Evolutionary conservation across 1,140 invertebrate species (phyloP), one percentile per base, ranked within the genome.

Genomic region (honey bee (Apis mellifera)): DNA sequence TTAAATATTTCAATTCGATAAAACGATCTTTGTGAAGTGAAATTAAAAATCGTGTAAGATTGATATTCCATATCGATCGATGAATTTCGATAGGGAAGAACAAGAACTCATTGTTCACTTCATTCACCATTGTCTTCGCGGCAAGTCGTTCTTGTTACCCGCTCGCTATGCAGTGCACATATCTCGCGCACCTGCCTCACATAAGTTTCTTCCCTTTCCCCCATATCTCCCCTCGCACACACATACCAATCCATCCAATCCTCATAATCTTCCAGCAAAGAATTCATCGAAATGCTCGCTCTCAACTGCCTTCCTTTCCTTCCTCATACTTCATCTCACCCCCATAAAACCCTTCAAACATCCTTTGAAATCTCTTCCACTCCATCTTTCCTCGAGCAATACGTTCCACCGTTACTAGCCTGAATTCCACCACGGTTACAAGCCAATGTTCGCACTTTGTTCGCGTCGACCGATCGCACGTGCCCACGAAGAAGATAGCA

Each of bases 391-490:
- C 11, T 9, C 0, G 21, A 59, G 71, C 26, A 13, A 54, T 70
- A 26, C 50, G 50, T 71, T 71, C 19, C n/a, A 54, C 69, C 9
- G n/a, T 21, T 23, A 23, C 42, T 60, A 48, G 71, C 57, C 15
- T 32, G 57, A 57, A 74, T 74, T 50, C 57, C 71, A 60, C n/a
- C 71, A n/a, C n/a, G 15, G 21, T 19, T 60, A 23, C 55, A 48
- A 60, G 55, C 64, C 26, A 59, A 80, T 73, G 59, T 62, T 72
- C 59, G 50, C 78, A 73, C 59, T 73, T 80, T 26, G 78, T 73
- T 72, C 59, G 59, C 13, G 78, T 73, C 69, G 68, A 78, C n/a
- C n/a, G 76, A 72, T 73, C 80, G 66, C 80, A 69, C 74, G 80
- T 70, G 74, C 74, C 57, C 74, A 17, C 26, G 23, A 12, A 70